Evolutionary conservation across 2,888 invertebrate genomes (phyloP).

Genomic region (Meta bourneti): DNA sequence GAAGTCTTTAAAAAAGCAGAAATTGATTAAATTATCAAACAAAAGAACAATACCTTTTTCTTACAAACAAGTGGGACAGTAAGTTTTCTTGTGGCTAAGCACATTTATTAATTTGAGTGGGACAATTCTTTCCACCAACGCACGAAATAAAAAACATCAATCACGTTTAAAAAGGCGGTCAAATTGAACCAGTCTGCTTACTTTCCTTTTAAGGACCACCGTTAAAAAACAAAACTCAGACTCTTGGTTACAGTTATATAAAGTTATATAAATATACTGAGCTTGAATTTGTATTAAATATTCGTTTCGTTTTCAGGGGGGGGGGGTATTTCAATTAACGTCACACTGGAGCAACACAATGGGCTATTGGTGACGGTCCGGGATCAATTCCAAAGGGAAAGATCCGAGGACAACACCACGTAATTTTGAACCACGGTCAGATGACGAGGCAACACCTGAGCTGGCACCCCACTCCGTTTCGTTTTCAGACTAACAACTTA

Average conservation of each 20-base stretch:
- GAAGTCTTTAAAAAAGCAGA: not conserved
- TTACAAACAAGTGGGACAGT: not conserved
- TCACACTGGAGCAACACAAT: too few relatives aligned
- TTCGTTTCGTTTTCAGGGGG: too few relatives aligned
- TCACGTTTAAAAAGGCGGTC: slow-evolving; percentile 75
- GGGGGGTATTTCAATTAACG: too few relatives aligned
- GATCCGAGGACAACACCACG: too few relatives aligned
- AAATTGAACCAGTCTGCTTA: slow-evolving; percentile 72
- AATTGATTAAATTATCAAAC: not conserved
- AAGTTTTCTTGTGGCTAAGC: slow-evolving; percentile 8
- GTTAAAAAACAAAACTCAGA: slow-evolving; percentile 36
- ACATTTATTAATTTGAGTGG: slow-evolving; percentile 6
- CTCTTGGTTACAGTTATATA: slow-evolving; percentile 50
- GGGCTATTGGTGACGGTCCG: too few relatives aligned
- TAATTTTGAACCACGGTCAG: too few relatives aligned
- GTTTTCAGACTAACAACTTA: too few relatives aligned
- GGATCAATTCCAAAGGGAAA: too few relatives aligned
- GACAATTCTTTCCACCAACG: slow-evolving; percentile 63
- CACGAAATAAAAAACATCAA: slow-evolving; percentile 56
- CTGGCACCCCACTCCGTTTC: too few relatives aligned
- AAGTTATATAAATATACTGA: not conserved
- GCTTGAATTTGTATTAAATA: too few relatives aligned
- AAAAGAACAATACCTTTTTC: slow-evolving; percentile 22
- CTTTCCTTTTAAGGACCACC: slow-evolving; percentile 67
- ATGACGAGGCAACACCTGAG: too few relatives aligned